A percentile compares a stretch with the other conserved stretches of the same genome.
phyloP scores from a whole-genome alignment of 1,140 invertebrate genomes.

The Lasioglossum albipes region DNA sequence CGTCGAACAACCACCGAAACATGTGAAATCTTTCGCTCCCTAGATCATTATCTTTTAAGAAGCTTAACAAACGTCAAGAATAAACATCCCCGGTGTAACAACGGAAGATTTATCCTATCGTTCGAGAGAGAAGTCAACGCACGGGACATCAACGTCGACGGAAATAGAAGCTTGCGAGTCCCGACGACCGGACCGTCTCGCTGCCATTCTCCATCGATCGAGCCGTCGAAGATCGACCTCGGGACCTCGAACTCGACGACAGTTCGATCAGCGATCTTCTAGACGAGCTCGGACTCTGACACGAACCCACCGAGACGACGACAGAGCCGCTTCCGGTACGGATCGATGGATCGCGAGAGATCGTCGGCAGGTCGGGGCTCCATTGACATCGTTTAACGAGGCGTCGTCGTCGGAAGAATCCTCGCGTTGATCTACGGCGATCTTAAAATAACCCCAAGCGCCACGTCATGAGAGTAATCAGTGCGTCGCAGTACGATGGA shows the following conservation, averaged over 20 bases:
- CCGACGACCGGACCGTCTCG: neutral
- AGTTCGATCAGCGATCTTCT: constrained; percentile 1
- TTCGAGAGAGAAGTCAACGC: constrained; percentile 39
- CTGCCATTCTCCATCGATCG: constrained; percentile 33
- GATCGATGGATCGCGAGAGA: constrained; percentile 20
- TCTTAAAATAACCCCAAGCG: neutral
- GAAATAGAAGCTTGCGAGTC: constrained; percentile 7
- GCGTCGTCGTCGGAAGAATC: neutral
- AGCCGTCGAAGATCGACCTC: constrained; percentile 27
- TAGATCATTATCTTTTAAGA: too few species aligned
- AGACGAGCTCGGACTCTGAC: constrained; percentile 18
- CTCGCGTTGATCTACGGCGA: neutral
- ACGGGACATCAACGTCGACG: constrained; percentile 5
- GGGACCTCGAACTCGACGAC: constrained; percentile 28
- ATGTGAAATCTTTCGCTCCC: too few species aligned
- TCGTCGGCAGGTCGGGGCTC: constrained; percentile 18
- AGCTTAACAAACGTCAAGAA: too few species aligned
- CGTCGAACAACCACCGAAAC: too few species aligned
- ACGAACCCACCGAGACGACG: neutral
- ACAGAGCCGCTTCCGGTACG: neutral
- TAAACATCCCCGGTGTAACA: too few species aligned
- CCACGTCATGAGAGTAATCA: neutral
- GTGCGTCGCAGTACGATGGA: neutral
- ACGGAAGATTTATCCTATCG: neutral
- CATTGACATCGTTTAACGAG: constrained; percentile 44